These are phyloP conservation scores for Drosophila eohydei DNA, from an alignment of 2,888 invertebrate genomes.

Conservation along the genomic window DNA sequence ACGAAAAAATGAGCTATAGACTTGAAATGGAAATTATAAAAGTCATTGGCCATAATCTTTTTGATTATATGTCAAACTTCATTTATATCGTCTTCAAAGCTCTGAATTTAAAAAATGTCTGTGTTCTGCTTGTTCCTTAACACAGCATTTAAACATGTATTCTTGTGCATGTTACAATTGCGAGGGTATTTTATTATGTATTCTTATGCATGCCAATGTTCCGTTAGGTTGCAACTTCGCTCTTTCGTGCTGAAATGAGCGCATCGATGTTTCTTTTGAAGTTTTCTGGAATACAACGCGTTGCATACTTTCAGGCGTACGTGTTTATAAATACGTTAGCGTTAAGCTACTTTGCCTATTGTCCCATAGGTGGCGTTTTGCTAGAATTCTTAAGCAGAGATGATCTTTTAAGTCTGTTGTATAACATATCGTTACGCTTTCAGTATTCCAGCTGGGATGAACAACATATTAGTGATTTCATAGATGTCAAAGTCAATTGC, in stretches of 20 bases:
- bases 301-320: neutral
- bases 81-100: too few species aligned
- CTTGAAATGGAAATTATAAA: too few species aligned
- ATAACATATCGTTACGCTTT: neutral
- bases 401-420: too few species aligned
- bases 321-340: neutral
- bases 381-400: neutral
- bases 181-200: neutral
- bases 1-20: too few species aligned
- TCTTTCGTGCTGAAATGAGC: neutral
- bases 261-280: neutral
- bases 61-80: too few species aligned
- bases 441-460: slow-evolving; percentile 85
- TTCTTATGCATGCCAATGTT: neutral
- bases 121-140: too few species aligned
- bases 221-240: neutral
- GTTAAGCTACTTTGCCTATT: neutral
- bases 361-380: neutral
- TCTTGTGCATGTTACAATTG: neutral
- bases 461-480: slow-evolving; percentile 82
- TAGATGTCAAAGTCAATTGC: slow-evolving; percentile 82
- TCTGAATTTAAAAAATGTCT: too few species aligned
- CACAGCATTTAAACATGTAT: neutral
- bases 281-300: neutral
- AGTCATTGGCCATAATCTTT: too few species aligned